Percentiles rank a stretch among this genome's conserved stretches.
These are phyloP conservation scores for Tyto alba DNA, from an alignment of 2,113 vertebrate species.

Conservation along the genomic window DNA sequence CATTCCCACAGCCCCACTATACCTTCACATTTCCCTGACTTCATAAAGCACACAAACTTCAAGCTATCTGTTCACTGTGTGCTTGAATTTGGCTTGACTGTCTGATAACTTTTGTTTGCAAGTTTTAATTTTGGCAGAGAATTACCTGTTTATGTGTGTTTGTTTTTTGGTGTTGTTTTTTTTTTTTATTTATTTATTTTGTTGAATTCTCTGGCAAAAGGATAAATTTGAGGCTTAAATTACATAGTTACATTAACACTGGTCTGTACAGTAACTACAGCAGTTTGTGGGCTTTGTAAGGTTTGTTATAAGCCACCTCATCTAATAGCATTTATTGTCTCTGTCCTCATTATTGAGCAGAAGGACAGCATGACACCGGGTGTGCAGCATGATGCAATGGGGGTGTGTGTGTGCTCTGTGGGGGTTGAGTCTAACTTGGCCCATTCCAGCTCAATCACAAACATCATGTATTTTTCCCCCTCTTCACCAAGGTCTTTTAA, in stretches of 20 bases:
- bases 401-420: fast-evolving
- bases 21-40: fast-evolving
- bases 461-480: not conserved
- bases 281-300: not conserved
- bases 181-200: not conserved
- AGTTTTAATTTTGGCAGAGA: not conserved
- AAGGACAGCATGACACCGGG: not conserved
- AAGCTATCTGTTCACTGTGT: fast-evolving
- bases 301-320: not conserved
- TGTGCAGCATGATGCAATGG: fast-evolving
- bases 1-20: not conserved
- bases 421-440: too few relatives aligned
- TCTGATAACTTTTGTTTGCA: not conserved
- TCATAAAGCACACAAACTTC: not conserved
- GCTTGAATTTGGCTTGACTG: not conserved
- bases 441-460: not conserved
- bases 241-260: not conserved
- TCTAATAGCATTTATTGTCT: not conserved
- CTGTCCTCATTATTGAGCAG: not conserved
- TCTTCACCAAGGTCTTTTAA: not conserved
- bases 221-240: not conserved
- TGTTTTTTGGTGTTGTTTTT: not conserved
- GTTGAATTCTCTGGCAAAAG: not conserved
- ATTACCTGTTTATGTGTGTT: not conserved
- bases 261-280: not conserved